Base-by-base conservation (phyloP, 2,888 invertebrate genomes). In the Drosophila nr. medialis region DNA sequence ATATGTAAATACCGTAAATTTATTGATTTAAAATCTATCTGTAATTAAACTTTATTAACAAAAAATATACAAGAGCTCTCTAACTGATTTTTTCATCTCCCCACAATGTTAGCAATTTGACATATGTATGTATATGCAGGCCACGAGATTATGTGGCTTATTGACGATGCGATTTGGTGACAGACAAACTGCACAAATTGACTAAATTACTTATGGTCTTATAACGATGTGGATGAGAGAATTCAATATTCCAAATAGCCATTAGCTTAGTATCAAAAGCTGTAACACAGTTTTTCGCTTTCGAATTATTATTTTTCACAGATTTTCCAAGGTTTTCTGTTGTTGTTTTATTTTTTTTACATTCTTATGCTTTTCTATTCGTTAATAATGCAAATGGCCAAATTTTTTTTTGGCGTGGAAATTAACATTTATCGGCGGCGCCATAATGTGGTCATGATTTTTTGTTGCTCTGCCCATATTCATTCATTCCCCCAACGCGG, bases 351-450 rank as follows among this genome's bases (percentile, higher is more conserved):
- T 48, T 8, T 27, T 21, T 24, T 30, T 18, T 2, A 30, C n/a
- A 40, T 51, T 48, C 45, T 56, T 13, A 21, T 53, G 40, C 8
- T 50, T 55, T 53, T 45, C 71, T 63, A 65, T 75, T 69, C 70
- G 61, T 66, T 77, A 81, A 75, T 81, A 83, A 81, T 83, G 68
- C 84, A 81, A 82, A 83, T 81, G 70, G 72, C 60, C 59, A 67
- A 82, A 78, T 81, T 59, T 72, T 87, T 87, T 87, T 82, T 72
- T 49, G 69, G 65, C 70, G 56, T 50, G 64, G 54, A 87, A 86
- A 87, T 80, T 77, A 80, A 70, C 71, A 72, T 75, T 82, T 86
- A 69, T 68, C 72, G 40, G 64, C 54, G 21, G 15, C 38, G n/a
- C 56, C 48, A 61, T 69, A 70, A 70, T 70, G 70, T 55, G 54